Evolutionary conservation across 92 coral and sea anemone genomes (phyloP).

Genomic region (Porites lobata): DNA sequence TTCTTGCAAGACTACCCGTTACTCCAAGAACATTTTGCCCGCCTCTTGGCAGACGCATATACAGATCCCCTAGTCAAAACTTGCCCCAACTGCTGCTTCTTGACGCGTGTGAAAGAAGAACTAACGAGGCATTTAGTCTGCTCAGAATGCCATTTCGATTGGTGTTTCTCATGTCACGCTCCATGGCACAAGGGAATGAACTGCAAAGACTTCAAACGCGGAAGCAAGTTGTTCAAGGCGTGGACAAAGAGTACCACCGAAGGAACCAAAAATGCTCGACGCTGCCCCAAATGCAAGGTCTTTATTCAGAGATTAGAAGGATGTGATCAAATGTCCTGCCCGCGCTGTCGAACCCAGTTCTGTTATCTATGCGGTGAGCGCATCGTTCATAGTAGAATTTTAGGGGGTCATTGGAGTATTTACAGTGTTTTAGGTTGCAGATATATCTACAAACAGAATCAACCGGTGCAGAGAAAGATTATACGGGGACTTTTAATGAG

Average conservation of each 20-base stretch:
- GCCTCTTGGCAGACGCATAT: constrained; percentile 29
- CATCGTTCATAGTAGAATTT: constrained; percentile 25
- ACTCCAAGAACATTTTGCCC: constrained; percentile 47
- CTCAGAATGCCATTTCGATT: constrained; percentile 23
- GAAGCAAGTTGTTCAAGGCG: constrained; percentile 43
- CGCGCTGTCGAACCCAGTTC: constrained; percentile 40
- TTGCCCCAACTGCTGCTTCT: constrained; percentile 42
- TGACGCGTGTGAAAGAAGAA: constrained; percentile 17
- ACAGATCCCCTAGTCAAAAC: constrained; percentile 45
- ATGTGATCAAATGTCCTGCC: constrained; percentile 58
- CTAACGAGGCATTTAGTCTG: constrained; percentile 23
- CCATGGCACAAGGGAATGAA: constrained; percentile 53
- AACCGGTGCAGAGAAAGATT: constrained; percentile 44
- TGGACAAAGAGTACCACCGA: constrained; percentile 36
- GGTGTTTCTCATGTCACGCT: constrained; percentile 52
- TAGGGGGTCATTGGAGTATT: constrained; percentile 53
- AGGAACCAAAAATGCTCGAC: constrained; percentile 33
- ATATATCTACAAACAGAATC: constrained; percentile 34
- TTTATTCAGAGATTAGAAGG: constrained; percentile 49
- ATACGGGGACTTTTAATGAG: constrained; percentile 26
- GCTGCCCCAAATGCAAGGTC: constrained; percentile 46
- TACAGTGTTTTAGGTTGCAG: constrained; percentile 50
- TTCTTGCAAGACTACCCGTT: constrained; percentile 41
- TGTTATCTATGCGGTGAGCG: constrained; percentile 51
- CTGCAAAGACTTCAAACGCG: constrained; percentile 55